These are phyloP conservation scores for Pachyuromys duprasi DNA, from an alignment of 2,797 vertebrate species.

Conservation along the genomic window DNA sequence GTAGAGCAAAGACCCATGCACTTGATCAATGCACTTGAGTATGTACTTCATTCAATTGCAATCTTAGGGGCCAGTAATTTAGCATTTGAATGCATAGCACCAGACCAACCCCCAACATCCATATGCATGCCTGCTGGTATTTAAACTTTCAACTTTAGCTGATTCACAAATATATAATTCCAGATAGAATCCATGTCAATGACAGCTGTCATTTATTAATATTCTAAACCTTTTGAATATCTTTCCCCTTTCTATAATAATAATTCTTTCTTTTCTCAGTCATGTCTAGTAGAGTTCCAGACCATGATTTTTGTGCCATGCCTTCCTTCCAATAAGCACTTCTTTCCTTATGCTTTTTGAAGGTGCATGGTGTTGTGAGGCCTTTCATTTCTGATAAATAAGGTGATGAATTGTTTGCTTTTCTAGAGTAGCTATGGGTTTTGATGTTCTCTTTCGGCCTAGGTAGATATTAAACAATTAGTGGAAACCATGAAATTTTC, in stretches of 20 bases:
- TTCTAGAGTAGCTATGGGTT: neutral
- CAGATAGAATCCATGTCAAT: neutral
- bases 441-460: neutral
- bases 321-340: neutral
- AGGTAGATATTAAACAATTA: neutral
- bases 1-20: too few species aligned
- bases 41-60: too few species aligned
- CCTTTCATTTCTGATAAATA: neutral
- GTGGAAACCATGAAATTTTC: neutral
- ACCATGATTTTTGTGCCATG: neutral
- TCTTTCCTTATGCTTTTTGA: neutral
- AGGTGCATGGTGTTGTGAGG: neutral
- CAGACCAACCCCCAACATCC: too few species aligned
- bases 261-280: constrained; percentile 2
- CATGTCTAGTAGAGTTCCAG: neutral
- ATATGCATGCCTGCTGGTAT: neutral
- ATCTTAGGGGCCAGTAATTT: too few species aligned
- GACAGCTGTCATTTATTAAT: constrained; percentile 31
- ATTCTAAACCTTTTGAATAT: neutral
- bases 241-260: neutral
- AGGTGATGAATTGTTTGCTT: neutral
- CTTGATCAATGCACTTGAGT: too few species aligned
- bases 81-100: too few species aligned
- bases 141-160: neutral
- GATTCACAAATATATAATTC: neutral